Evolutionary conservation across 1,140 invertebrate species (phyloP), one percentile per base, ranked within the genome.

Genomic region (Xylocopa sonorina): DNA sequence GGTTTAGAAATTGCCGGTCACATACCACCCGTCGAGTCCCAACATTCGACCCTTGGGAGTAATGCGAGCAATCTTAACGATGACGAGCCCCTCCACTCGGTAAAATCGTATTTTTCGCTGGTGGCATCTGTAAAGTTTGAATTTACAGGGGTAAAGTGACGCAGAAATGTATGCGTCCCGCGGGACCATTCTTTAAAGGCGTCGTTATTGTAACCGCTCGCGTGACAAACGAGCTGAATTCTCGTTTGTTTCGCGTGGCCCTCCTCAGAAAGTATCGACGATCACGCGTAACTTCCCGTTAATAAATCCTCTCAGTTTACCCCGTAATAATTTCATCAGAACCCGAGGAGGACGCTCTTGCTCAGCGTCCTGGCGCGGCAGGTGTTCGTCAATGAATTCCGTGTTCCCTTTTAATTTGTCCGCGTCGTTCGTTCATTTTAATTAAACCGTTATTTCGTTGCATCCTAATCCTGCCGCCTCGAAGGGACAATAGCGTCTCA

Each of bases 1-100:
- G 9, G 32, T 50, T 27, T n/a, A 29, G 46, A 63, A 55, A 73
- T n/a, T 41, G 43, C 46, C n/a, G 24, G 41, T 74, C 58, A 10
- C 9, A 2, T 18, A 14, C 18, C 24, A 14, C 18, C 27, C 38
- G 51, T 38, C n/a, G n/a, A 43, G 29, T 14, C 34, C 50, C 27
- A 50, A 32, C 53, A n/a, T 67, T 16, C 27, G 48, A 50, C 29
- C 21, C 53, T 38, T n/a, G 43, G 14, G 43, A 32, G 16, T 62
- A 73, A 73, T 50, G 32, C n/a, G 6, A 14, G 9, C 41, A 29
- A 60, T 34, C 41, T n/a, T 48, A 24, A 41, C 16, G 21, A 50
- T 21, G 58, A n/a, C n/a, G 24, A 63, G 41, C 12, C 24, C 34
- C 16, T 4, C 24, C n/a, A n/a, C n/a, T n/a, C 32, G 29, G n/a